Evolutionary conservation across 2,113 vertebrate genomes (phyloP), one percentile per base, ranked within the genome.

Genomic region (Rhizomys pruinosus): DNA sequence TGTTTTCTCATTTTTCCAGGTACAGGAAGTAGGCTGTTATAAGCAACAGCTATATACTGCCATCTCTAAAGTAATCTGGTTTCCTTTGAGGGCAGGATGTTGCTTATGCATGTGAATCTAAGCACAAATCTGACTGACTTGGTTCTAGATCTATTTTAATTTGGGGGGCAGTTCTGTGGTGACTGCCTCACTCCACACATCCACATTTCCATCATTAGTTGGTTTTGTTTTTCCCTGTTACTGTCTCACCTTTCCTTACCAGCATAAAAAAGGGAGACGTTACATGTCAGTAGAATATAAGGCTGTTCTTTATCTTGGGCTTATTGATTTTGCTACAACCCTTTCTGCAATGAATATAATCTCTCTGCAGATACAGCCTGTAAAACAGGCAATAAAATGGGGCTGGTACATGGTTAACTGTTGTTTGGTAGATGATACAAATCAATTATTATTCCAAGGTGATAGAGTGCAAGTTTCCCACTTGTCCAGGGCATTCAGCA

Each of bases 351-450:
- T 92, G 96, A 96, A 94, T 96, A 90, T 2, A 8, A 37, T 89
- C 74, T 93, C 87, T 52, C 95, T 93, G 29, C 82, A 97, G 89
- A 81, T 95, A 87, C 29, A 91, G 59, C 87, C 85, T 85, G 59
- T 90, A 92, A 95, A 95, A 92, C 68, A 80, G 59, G 81, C 64
- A 90, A 87, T 87, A 89, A 96, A 97, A 79, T 73, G 71, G 71
- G 92, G 37, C 86, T 86, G 42, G 32, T 73, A 34, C 39, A 1
- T 84, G 74, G 81, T 82, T 94, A 69, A 61, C 76, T 77, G 22
- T 71, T 94, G 87, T 90, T 92, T 95, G 94, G 81, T 91, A 95
- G 79, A 84, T 95, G 85, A 95, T 72, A 94, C 80, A 95, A 90
- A 90, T 95, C 87, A 94, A 17, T 96, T 88, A 82, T 1, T 34